Evolutionary conservation across 2,113 vertebrate genomes (phyloP).

Genomic region (Accipiter cooperii): DNA sequence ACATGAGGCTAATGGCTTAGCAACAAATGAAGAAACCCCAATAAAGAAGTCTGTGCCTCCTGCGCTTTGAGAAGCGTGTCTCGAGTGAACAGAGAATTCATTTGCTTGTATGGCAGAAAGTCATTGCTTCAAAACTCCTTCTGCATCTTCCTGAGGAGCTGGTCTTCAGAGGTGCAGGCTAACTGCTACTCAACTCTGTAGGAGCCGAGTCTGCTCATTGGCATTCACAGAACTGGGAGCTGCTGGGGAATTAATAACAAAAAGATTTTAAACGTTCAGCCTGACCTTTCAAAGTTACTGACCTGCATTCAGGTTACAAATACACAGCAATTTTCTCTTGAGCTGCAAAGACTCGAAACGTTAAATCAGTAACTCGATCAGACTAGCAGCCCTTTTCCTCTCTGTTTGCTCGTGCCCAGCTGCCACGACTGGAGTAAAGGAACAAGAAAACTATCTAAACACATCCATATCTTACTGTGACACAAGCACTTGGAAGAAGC

Average conservation of each 20-base stretch:
- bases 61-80: neutral
- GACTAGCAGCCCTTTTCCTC: neutral
- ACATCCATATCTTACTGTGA: conserved; percentile 41
- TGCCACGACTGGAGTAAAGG: conserved; percentile 39
- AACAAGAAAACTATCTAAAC: conserved; percentile 42
- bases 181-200: neutral
- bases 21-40: neutral
- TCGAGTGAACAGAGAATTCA: neutral
- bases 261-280: neutral
- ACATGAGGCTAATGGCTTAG: neutral
- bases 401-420: neutral
- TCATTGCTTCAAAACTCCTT: neutral
- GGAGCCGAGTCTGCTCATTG: neutral
- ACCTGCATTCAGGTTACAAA: conserved; percentile 49
- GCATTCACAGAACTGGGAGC: neutral
- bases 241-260: neutral
- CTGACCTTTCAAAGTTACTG: conserved; percentile 45
- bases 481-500: conserved; percentile 54
- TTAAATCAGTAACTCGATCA: conserved; percentile 23
- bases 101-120: neutral
- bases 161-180: neutral
- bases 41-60: neutral
- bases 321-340: neutral
- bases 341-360: conserved; percentile 15
- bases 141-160: neutral